These are phyloP conservation scores for Amiota communis DNA, from an alignment of 2,888 invertebrate species.

Conservation along the genomic window DNA sequence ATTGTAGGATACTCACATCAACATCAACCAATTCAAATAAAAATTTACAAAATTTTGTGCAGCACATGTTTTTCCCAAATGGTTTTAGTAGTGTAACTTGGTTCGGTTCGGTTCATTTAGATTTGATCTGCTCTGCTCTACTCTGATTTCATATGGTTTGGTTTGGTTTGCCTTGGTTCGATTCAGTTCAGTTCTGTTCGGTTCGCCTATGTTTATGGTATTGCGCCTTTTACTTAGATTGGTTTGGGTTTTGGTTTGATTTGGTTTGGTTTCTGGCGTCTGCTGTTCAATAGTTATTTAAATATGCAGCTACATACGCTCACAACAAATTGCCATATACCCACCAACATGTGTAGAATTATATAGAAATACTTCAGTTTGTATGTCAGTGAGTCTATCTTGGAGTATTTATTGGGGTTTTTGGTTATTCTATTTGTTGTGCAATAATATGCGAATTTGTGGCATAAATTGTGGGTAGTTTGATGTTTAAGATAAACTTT, in stretches of 20 bases:
- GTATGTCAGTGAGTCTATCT: not conserved
- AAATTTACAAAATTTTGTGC: slow-evolving; percentile 26
- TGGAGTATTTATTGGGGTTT: not conserved
- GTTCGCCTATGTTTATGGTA: not conserved
- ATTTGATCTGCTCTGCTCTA: not conserved
- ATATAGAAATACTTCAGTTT: no score
- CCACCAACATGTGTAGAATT: not conserved
- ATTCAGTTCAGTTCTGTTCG: no score
- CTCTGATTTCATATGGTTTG: not conserved
- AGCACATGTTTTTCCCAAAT: slow-evolving; percentile 17
- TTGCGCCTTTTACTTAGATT: not conserved
- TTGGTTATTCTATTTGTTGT: no score
- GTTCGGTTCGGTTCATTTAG: slow-evolving; percentile 14
- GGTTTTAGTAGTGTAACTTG: slow-evolving; percentile 1
- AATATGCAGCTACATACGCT: slow-evolving; percentile 15
- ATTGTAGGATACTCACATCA: no score
- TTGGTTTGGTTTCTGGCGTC: not conserved
- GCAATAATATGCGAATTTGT: no score
- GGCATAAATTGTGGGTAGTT: slow-evolving; percentile 4
- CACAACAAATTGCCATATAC: not conserved
- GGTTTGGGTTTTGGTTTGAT: not conserved
- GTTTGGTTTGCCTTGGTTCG: not conserved
- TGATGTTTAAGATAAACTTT: not conserved
- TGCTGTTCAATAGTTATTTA: slow-evolving; percentile 22
- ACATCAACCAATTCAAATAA: slow-evolving; percentile 20